Percentiles rank a stretch among this genome's conserved stretches.
Conservation (phyloP, 30 jellyfish, hydroid and myxozoan genomes). For the Turritopsis dohrnii region DNA sequence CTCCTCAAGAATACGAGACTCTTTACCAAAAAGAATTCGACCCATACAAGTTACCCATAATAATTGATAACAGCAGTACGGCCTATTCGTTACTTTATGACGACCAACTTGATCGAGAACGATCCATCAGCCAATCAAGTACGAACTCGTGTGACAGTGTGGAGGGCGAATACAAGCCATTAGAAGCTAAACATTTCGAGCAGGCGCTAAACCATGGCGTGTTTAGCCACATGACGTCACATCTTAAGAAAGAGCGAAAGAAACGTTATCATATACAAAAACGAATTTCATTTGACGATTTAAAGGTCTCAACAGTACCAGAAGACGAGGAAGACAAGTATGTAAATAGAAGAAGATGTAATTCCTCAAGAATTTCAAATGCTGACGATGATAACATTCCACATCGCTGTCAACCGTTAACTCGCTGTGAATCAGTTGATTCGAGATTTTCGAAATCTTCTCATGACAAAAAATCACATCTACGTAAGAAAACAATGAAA, state of each 20-base stretch:
- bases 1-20: neutral
- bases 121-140: neutral
- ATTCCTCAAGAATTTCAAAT: neutral
- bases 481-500: neutral
- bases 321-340: neutral
- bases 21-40: neutral
- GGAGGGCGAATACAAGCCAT: neutral
- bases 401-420: neutral
- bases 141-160: neutral
- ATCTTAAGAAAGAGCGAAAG: neutral
- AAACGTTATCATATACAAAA: neutral
- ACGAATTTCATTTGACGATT: neutral
- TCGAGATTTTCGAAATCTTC: neutral
- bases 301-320: neutral
- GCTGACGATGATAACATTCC: neutral
- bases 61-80: neutral
- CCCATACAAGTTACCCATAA: neutral
- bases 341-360: neutral
- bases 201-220: neutral
- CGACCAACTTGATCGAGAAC: neutral
- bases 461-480: neutral
- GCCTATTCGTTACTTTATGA: neutral
- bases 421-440: neutral
- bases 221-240: neutral
- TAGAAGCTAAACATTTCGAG: neutral